phyloP scores from a whole-genome alignment of 2,888 invertebrate genomes.

The Lacanobia wlatinum region DNA sequence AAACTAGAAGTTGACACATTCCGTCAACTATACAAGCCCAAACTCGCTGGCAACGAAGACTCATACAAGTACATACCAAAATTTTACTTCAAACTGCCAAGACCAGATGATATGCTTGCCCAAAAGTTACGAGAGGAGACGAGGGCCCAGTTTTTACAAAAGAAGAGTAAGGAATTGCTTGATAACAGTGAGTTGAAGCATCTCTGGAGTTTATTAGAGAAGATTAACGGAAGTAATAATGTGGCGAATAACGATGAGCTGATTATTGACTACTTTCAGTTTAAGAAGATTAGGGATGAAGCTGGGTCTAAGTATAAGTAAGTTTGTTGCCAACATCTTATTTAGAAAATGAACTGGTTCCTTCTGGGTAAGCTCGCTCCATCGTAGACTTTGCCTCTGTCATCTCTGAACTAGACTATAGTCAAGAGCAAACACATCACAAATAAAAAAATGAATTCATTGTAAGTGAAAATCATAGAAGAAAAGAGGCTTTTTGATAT shows the following conservation, averaged over 20 bases:
- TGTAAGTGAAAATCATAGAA: too few relatives aligned
- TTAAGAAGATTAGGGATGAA: slow-evolving; percentile 94
- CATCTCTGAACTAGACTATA: too few relatives aligned
- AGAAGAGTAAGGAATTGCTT: slow-evolving; percentile 95
- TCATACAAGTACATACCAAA: slow-evolving; percentile 93
- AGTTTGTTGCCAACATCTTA: slow-evolving; percentile 27
- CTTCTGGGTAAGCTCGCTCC: too few relatives aligned
- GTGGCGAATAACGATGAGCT: slow-evolving; percentile 93
- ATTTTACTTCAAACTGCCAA: slow-evolving; percentile 94
- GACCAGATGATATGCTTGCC: slow-evolving; percentile 94
- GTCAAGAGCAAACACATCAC: too few relatives aligned
- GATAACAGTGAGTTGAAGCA: slow-evolving; percentile 97
- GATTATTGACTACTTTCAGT: slow-evolving; percentile 96
- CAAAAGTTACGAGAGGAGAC: slow-evolving; percentile 97
- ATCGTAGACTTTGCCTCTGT: too few relatives aligned
- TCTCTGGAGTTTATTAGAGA: slow-evolving; percentile 96
- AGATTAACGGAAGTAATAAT: slow-evolving; percentile 94
- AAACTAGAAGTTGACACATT: slow-evolving; percentile 90
- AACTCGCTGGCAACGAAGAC: slow-evolving; percentile 84
- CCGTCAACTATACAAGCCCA: slow-evolving; percentile 89
- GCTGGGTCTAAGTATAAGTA: slow-evolving; percentile 94
- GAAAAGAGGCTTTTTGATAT: too few relatives aligned
- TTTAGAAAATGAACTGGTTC: too few relatives aligned
- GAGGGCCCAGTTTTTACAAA: slow-evolving; percentile 96
- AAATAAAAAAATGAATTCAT: too few relatives aligned